Evolutionary conservation across 2,888 invertebrate genomes (phyloP).

Genomic region (Cheilosia urbana): DNA sequence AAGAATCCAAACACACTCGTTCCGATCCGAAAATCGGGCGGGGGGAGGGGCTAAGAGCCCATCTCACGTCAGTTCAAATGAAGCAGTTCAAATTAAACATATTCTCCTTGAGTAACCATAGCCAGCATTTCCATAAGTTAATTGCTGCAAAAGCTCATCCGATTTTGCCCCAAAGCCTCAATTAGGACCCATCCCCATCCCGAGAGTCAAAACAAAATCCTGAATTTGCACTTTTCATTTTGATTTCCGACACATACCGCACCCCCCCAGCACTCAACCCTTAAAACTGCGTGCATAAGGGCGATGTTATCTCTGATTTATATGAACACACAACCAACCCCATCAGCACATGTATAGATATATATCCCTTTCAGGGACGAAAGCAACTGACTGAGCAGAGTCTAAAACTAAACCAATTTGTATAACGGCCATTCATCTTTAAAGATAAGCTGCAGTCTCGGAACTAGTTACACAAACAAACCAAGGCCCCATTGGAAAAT

Average conservation of each 20-base stretch:
- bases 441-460: conserved; percentile 58
- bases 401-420: conserved; percentile 58
- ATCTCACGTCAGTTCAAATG: too few relatives aligned
- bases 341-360: background rate
- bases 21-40: too few relatives aligned
- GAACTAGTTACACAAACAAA: conserved; percentile 59
- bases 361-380: background rate
- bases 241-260: conserved; percentile 20
- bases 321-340: conserved; percentile 1
- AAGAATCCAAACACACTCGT: too few relatives aligned
- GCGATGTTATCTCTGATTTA: conserved; percentile 57
- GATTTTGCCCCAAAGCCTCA: background rate
- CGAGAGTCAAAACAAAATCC: conserved; percentile 42
- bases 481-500: background rate
- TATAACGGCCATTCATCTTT: conserved; percentile 53
- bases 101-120: background rate
- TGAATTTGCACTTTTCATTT: conserved; percentile 57
- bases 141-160: conserved; percentile 13
- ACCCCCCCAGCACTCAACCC: background rate
- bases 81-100: too few relatives aligned
- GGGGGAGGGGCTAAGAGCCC: too few relatives aligned
- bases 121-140: conserved; percentile 1
- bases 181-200: background rate
- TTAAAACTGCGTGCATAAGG: conserved; percentile 2
- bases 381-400: conserved; percentile 12